phyloP scores from a whole-genome alignment of 1,140 invertebrate species.

The Bombus haemorrhoidalis region DNA sequence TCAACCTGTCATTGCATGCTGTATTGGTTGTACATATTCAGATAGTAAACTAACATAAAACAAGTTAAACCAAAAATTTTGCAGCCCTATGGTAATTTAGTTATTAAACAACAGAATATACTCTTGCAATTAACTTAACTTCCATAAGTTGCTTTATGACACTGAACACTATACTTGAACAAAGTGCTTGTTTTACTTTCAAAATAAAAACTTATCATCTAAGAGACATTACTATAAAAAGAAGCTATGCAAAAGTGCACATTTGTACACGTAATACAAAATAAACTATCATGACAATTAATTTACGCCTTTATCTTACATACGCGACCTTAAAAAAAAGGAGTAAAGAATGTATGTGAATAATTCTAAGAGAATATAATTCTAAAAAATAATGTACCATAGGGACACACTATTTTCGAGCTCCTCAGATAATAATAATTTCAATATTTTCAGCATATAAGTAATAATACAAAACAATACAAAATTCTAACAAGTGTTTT shows the following conservation, averaged over 20 bases:
- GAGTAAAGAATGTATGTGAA: constrained; percentile 44
- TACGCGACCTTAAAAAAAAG: constrained; percentile 50
- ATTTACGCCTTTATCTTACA: constrained; percentile 47
- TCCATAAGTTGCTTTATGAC: constrained; percentile 49
- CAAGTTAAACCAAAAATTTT: constrained; percentile 64
- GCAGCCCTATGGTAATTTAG: constrained; percentile 60
- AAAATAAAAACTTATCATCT: constrained; percentile 43
- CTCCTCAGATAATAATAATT: constrained; percentile 60
- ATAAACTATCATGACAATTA: constrained; percentile 45
- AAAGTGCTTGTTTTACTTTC: constrained; percentile 44
- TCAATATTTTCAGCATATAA: constrained; percentile 69
- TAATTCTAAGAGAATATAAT: constrained; percentile 41
- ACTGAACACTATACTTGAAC: constrained; percentile 51
- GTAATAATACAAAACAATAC: constrained; percentile 74
- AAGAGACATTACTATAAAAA: constrained; percentile 36
- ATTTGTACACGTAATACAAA: constrained; percentile 44
- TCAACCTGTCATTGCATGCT: constrained; percentile 63
- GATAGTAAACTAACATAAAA: constrained; percentile 75
- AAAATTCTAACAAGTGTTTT: constrained; percentile 67
- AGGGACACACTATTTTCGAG: constrained; percentile 67
- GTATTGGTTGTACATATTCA: constrained; percentile 75
- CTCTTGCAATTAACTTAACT: constrained; percentile 51
- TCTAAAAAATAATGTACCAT: constrained; percentile 54
- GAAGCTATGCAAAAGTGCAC: constrained; percentile 48
- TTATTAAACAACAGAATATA: constrained; percentile 49